phyloP scores from a whole-genome alignment of 2,888 invertebrate genomes.

The Panzeria rudis region DNA sequence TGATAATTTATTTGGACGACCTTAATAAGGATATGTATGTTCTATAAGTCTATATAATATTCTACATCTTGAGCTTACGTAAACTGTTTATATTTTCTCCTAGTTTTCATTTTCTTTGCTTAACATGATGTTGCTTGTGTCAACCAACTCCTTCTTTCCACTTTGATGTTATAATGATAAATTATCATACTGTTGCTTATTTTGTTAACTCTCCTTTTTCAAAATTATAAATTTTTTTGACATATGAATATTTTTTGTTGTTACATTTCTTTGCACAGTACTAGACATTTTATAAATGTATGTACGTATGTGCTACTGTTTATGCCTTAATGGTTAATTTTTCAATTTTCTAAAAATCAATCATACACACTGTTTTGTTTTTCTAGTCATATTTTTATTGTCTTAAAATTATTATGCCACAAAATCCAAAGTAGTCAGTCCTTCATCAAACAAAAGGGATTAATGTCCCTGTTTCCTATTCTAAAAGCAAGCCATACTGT shows the following conservation, averaged over 20 bases:
- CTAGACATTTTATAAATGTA: slow-evolving; percentile 23
- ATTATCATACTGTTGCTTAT: slow-evolving; percentile 64
- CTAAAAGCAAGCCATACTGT: background rate
- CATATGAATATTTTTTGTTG: slow-evolving; percentile 39
- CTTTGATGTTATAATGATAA: slow-evolving; percentile 47
- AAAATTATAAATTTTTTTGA: background rate
- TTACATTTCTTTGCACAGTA: slow-evolving; percentile 15
- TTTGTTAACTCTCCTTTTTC: slow-evolving; percentile 16
- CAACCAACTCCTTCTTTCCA: slow-evolving; percentile 42
- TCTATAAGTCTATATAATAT: background rate
- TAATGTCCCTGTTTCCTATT: background rate
- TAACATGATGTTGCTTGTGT: slow-evolving; percentile 52
- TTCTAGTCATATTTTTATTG: slow-evolving; percentile 16
- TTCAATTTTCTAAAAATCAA: slow-evolving; percentile 79
- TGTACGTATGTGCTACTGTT: background rate
- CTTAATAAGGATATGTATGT: background rate
- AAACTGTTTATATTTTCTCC: background rate
- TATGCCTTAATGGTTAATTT: slow-evolving; percentile 69
- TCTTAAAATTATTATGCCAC: slow-evolving; percentile 35
- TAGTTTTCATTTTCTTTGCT: background rate
- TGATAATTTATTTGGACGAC: background rate
- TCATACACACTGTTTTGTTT: slow-evolving; percentile 74
- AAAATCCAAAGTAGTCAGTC: slow-evolving; percentile 32
- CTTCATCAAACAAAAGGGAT: slow-evolving; percentile 50
- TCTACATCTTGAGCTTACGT: background rate